Percentiles rank a stretch among this genome's conserved stretches.
Conservation (phyloP, 2,888 invertebrate genomes). For the Pseudococcus longispinus region DNA sequence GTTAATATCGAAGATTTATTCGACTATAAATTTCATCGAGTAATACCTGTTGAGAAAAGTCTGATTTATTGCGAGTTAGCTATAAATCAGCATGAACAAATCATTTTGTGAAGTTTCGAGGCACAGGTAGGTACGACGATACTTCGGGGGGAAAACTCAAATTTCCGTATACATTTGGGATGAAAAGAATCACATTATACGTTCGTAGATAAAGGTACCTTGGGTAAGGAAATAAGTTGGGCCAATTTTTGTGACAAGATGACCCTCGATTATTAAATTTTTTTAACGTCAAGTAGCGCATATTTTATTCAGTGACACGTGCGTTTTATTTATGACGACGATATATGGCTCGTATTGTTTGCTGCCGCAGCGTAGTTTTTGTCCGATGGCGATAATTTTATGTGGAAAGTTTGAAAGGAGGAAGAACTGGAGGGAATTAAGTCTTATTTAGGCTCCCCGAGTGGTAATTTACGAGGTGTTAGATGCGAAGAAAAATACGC, state of each 20-base stretch:
- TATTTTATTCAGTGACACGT: background rate
- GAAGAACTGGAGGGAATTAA: background rate
- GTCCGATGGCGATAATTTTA: background rate
- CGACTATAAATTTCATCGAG: constrained; percentile 32
- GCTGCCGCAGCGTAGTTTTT: background rate
- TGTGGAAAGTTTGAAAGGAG: background rate
- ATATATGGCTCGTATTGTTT: background rate
- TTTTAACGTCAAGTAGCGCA: background rate
- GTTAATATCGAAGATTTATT: constrained; percentile 23
- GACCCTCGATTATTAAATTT: constrained; percentile 4
- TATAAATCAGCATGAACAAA: constrained; percentile 28
- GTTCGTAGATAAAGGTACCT: background rate
- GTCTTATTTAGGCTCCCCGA: background rate
- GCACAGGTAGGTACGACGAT: background rate
- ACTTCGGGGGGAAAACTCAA: background rate
- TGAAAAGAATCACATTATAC: background rate
- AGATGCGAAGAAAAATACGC: background rate
- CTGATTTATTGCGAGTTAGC: constrained; percentile 10
- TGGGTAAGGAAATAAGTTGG: background rate
- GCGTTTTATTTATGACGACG: background rate
- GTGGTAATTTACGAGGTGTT: constrained; percentile 30
- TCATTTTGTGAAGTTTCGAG: constrained; percentile 8
- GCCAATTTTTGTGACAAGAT: background rate
- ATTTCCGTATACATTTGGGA: background rate
- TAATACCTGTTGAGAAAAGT: constrained; percentile 30